Evolutionary conservation across 2,888 invertebrate species (phyloP).

Genomic region (Platycheirus albimanus): DNA sequence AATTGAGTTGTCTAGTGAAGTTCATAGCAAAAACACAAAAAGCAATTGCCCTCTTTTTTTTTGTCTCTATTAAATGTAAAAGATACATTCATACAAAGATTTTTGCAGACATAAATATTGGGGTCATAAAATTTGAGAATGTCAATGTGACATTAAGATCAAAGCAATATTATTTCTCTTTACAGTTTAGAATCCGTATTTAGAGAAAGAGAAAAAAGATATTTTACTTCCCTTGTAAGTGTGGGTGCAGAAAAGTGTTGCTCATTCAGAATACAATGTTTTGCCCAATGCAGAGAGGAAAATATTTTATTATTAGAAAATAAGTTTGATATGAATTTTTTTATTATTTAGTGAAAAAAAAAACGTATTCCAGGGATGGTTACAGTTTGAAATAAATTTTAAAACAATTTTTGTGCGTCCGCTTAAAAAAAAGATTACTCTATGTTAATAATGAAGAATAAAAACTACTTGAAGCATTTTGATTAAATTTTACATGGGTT

Average conservation of each 20-base stretch:
- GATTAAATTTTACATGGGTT: too few species aligned
- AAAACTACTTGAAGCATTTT: too few species aligned
- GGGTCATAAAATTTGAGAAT: constrained; percentile 27
- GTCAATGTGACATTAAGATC: constrained; percentile 41
- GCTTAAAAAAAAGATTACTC: too few species aligned
- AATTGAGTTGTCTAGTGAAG: constrained; percentile 34
- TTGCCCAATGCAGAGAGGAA: background rate
- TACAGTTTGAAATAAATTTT: too few species aligned
- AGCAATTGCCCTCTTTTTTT: constrained; percentile 29
- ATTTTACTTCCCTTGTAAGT: background rate
- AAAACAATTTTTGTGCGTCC: too few species aligned
- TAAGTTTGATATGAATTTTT: too few species aligned
- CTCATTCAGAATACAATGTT: background rate
- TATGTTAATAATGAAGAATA: too few species aligned
- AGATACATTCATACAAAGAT: constrained; percentile 34
- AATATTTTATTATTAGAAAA: background rate
- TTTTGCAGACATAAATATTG: constrained; percentile 32
- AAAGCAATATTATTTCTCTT: constrained; percentile 24
- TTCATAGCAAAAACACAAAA: background rate
- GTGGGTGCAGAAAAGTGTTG: constrained; percentile 6
- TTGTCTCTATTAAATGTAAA: constrained; percentile 19
- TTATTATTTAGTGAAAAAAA: background rate
- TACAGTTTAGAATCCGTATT: too few species aligned
- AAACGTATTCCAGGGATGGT: constrained; percentile 5
- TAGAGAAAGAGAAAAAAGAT: background rate